These are phyloP conservation scores for Rhipidura dahli DNA, from an alignment of 2,113 vertebrate species.

Conservation along the genomic window DNA sequence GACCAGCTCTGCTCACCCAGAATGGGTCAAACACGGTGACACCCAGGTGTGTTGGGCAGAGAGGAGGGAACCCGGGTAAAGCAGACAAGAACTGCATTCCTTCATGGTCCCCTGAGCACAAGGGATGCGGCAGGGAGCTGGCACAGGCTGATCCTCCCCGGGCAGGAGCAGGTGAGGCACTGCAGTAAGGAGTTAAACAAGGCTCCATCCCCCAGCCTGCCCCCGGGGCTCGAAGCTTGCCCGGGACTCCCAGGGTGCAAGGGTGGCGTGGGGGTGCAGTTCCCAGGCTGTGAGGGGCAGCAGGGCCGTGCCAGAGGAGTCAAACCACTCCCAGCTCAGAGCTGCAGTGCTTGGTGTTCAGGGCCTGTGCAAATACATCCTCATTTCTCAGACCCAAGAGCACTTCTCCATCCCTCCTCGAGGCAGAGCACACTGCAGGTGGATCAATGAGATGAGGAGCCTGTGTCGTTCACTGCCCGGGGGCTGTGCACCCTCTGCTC, in stretches of 20 bases:
- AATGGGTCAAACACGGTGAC: no score
- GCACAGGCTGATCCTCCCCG: not conserved
- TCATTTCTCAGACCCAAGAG: not conserved
- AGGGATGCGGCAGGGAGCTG: not conserved
- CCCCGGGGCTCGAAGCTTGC: not conserved
- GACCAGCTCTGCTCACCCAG: not conserved
- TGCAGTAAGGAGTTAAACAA: not conserved
- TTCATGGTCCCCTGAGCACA: fast-evolving
- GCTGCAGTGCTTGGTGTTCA: not conserved
- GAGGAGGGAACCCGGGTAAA: not conserved
- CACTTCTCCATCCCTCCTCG: not conserved
- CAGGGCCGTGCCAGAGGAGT: not conserved
- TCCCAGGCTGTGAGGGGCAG: not conserved
- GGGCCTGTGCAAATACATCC: fast-evolving
- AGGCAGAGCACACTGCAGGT: not conserved
- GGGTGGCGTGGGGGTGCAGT: fast-evolving
- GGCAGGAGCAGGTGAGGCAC: fast-evolving
- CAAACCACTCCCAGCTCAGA: not conserved
- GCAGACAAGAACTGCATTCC: no score
- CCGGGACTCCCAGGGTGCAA: fast-evolving
- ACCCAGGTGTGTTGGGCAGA: not conserved
- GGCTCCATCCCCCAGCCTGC: not conserved
- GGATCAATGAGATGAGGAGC: not conserved
- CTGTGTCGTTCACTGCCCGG: fast-evolving
- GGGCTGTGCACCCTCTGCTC: fast-evolving